Conservation (phyloP, 2,888 invertebrate species). For the Polyommatus iphigenia region DNA sequence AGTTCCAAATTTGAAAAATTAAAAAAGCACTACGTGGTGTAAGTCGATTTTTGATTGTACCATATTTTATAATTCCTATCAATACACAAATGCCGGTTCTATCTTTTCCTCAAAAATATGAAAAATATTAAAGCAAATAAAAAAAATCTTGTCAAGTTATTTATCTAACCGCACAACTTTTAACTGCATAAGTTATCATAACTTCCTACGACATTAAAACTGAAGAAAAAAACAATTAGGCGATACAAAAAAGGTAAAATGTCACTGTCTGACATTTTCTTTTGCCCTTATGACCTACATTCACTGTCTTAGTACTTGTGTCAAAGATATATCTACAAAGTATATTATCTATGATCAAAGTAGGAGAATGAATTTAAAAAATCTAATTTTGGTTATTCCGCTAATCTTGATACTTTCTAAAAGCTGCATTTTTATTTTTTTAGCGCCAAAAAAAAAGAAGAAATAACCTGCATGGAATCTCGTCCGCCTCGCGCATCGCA, state of each 20-base stretch:
- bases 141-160: not conserved
- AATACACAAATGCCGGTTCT: not conserved
- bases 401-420: not conserved
- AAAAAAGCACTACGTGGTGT: not conserved
- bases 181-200: not conserved
- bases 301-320: constrained; percentile 2
- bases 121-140: not conserved
- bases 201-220: not conserved
- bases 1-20: not conserved
- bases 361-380: not conserved
- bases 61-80: not conserved
- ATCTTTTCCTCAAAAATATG: not conserved
- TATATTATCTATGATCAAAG: not conserved
- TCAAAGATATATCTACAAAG: not conserved
- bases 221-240: constrained; percentile 6
- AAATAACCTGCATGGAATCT: constrained; percentile 62
- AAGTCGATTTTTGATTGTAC: too few relatives aligned
- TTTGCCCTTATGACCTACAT: constrained; percentile 46
- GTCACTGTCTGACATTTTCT: constrained; percentile 51
- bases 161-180: not conserved
- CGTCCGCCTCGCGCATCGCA: constrained; percentile 51
- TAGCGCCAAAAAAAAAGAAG: not conserved
- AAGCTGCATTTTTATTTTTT: not conserved
- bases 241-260: constrained; percentile 45
- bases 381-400: not conserved